Conservation (phyloP, 2,797 vertebrate species). For the Pseudocheirus occidentalis region DNA sequence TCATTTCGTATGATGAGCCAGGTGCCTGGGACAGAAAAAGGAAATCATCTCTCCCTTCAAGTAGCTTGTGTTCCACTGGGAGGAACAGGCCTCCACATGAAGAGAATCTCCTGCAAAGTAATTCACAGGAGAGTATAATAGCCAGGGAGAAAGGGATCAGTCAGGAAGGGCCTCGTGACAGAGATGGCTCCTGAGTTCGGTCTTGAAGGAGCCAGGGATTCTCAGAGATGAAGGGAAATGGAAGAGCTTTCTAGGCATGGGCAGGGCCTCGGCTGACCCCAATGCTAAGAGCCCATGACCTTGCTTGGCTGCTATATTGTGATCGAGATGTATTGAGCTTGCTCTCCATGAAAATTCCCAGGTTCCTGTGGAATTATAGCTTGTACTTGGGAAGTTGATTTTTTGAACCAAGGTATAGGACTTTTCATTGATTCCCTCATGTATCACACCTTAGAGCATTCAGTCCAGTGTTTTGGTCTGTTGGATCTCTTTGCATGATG, state of each 20-base stretch:
- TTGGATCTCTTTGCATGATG: neutral
- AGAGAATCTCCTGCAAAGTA: too few species aligned
- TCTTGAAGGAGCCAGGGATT: neutral
- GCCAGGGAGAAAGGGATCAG: too few species aligned
- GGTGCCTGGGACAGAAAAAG: too few species aligned
- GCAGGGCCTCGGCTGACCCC: neutral
- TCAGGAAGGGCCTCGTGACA: too few species aligned
- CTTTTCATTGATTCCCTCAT: neutral
- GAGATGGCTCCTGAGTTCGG: too few species aligned
- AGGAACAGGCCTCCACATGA: too few species aligned
- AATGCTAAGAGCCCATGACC: neutral
- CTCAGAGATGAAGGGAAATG: neutral
- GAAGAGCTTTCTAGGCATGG: neutral
- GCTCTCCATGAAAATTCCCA: neutral
- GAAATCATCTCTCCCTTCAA: too few species aligned
- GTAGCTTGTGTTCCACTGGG: too few species aligned
- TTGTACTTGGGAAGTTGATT: neutral
- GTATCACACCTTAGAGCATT: neutral
- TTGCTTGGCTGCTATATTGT: neutral
- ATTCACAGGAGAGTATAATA: too few species aligned
- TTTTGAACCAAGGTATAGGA: neutral
- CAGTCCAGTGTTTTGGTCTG: neutral
- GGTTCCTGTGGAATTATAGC: neutral
- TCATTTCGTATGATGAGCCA: too few species aligned
- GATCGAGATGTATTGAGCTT: neutral